Evolutionary conservation across 2,888 invertebrate genomes (phyloP), one percentile per base, ranked within the genome.

Genomic region (Pasiphila rectangulata): DNA sequence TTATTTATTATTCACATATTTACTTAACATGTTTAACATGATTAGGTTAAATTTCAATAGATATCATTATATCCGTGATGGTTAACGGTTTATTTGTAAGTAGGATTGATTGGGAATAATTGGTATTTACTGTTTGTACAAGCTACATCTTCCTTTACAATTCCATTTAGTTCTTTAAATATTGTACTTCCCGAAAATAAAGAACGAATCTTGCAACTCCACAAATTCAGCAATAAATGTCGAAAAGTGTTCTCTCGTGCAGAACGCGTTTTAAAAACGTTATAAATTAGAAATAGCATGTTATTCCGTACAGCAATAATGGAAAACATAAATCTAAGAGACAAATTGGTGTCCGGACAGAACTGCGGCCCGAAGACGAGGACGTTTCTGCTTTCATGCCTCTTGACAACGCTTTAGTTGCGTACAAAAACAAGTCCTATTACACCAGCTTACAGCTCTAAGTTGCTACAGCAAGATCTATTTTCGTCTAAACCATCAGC

Each of bases 301-400:
- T 70, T 68, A 72, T 72, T 68, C 66, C 63, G 67, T 67, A 63
- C 67, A 67, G 69, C 69, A 70, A 72, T 79, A 81, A 83, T 82
- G 73, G 79, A 79, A 73, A 69, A 75, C 79, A 82, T 83, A 82
- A 83, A 83, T 83, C 79, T 79, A 69, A 69, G 72, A 78, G 81
- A 80, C 80, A 83, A 79, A 81, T 81, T 78, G 75, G 78, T 75
- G 72, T 72, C 71, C 68, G 69, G 69, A 74, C 71, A 68, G 69
- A 67, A 66, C 73, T 71, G 74, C 48, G 68, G 67, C 66, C 67
- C 72, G 72, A 79, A 75, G 79, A 79, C 70, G 71, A 64, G 71
- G 70, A 74, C 71, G 68, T 66, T 70, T 68, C 72, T 72, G 72
- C 70, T 71, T 75, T 72, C 75, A 69, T 79, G 71, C 68, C 68